Conservation (phyloP, 1,140 invertebrate genomes). For the Chrysopa pallens region DNA sequence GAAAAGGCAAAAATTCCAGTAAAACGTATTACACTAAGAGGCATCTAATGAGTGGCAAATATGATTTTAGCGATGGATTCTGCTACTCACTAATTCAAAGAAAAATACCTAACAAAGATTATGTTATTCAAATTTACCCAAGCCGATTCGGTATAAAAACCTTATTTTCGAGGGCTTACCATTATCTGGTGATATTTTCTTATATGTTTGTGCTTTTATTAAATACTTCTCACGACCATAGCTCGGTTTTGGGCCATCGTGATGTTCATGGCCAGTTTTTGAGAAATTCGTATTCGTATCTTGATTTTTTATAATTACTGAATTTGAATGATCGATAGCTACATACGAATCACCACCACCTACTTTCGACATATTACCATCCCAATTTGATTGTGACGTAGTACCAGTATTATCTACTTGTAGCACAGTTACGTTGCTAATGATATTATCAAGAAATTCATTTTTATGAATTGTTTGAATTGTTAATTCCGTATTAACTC, state of each 20-base stretch:
- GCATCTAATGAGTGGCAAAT: too few relatives aligned
- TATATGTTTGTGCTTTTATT: not conserved
- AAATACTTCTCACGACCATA: not conserved
- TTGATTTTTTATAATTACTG: too few relatives aligned
- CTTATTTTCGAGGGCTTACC: not conserved
- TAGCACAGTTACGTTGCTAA: constrained; percentile 4
- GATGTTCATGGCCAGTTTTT: not conserved
- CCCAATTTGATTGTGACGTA: not conserved
- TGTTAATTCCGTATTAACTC: constrained; percentile 1
- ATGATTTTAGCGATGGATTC: too few relatives aligned
- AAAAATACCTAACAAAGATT: too few relatives aligned
- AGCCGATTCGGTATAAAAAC: too few relatives aligned
- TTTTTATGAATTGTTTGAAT: constrained; percentile 3
- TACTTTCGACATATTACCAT: not conserved
- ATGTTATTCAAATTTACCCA: too few relatives aligned
- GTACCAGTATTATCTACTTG: constrained; percentile 1
- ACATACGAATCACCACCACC: not conserved
- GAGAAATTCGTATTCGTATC: not conserved
- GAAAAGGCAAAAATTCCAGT: too few relatives aligned
- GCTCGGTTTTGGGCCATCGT: not conserved
- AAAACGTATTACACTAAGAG: too few relatives aligned
- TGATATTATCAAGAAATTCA: constrained; percentile 1
- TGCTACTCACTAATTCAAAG: too few relatives aligned
- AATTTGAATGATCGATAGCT: not conserved
- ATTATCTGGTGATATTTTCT: not conserved